These are phyloP conservation scores for Smittia sp. DNA, from an alignment of 2,888 invertebrate genomes.

Conservation along the genomic window DNA sequence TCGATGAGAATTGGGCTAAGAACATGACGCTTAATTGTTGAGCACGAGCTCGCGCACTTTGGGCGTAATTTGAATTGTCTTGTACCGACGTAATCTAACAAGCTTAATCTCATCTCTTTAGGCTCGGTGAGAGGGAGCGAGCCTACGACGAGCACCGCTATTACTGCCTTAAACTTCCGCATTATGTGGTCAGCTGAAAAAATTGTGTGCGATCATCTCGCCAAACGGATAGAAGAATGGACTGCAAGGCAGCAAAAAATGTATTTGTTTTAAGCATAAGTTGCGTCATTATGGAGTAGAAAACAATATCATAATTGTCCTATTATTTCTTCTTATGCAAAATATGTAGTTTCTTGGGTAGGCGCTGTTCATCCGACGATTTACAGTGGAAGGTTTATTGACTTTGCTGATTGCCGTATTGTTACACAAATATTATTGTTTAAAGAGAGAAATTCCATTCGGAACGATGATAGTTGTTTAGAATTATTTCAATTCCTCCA, in stretches of 20 bases:
- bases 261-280: neutral
- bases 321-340: slow-evolving; percentile 28
- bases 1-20: neutral
- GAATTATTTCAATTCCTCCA: neutral
- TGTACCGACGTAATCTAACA: neutral
- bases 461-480: slow-evolving; percentile 8
- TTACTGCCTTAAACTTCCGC: slow-evolving; percentile 24
- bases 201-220: slow-evolving; percentile 20
- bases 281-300: slow-evolving; percentile 16
- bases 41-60: neutral
- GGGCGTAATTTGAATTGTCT: slow-evolving; percentile 8
- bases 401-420: slow-evolving; percentile 25
- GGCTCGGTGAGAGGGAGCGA: neutral
- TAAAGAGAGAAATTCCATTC: neutral
- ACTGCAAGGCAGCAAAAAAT: neutral
- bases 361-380: neutral
- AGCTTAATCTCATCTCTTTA: slow-evolving; percentile 7
- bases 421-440: slow-evolving; percentile 27
- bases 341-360: slow-evolving; percentile 7
- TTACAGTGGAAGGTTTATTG: slow-evolving; percentile 13
- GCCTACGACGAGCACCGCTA: slow-evolving; percentile 4
- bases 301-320: slow-evolving; percentile 39
- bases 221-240: slow-evolving; percentile 4
- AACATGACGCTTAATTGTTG: neutral
- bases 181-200: slow-evolving; percentile 20